Conservation (phyloP, 2,888 invertebrate species). For the Lasioglossum villosulum region DNA sequence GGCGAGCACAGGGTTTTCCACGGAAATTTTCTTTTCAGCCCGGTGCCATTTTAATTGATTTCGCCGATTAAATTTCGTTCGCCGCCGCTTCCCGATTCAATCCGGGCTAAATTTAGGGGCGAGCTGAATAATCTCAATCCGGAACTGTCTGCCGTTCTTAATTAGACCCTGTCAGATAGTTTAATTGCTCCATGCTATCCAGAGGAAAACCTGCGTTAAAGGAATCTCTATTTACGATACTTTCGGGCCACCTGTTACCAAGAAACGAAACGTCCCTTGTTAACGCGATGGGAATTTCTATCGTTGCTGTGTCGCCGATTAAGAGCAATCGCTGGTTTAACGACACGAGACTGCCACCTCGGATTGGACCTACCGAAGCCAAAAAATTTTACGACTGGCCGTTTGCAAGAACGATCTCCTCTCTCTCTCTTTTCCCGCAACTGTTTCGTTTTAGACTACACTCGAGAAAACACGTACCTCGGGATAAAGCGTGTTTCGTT, state of each 20-base stretch:
- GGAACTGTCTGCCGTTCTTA: slow-evolving; percentile 50
- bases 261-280: slow-evolving; percentile 42
- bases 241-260: slow-evolving; percentile 66
- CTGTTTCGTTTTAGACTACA: neutral
- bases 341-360: neutral
- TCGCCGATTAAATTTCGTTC: slow-evolving; percentile 51
- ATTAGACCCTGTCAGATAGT: slow-evolving; percentile 59
- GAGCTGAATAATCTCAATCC: slow-evolving; percentile 52
- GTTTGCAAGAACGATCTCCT: neutral
- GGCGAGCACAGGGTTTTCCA: neutral
- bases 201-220: slow-evolving; percentile 24
- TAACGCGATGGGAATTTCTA: slow-evolving; percentile 51
- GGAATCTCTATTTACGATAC: slow-evolving; percentile 61
- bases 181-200: slow-evolving; percentile 46
- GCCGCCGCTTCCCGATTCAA: slow-evolving; percentile 11
- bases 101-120: slow-evolving; percentile 40
- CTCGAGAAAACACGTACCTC: neutral
- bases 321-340: slow-evolving; percentile 8
- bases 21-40: neutral
- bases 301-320: slow-evolving; percentile 23
- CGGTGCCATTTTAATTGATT: slow-evolving; percentile 43
- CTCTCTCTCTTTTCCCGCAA: neutral
- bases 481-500: neutral
- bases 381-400: slow-evolving; percentile 1
- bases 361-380: neutral